Base-by-base conservation (phyloP, 1,140 invertebrate genomes). In the Drosophila bipectinata region DNA sequence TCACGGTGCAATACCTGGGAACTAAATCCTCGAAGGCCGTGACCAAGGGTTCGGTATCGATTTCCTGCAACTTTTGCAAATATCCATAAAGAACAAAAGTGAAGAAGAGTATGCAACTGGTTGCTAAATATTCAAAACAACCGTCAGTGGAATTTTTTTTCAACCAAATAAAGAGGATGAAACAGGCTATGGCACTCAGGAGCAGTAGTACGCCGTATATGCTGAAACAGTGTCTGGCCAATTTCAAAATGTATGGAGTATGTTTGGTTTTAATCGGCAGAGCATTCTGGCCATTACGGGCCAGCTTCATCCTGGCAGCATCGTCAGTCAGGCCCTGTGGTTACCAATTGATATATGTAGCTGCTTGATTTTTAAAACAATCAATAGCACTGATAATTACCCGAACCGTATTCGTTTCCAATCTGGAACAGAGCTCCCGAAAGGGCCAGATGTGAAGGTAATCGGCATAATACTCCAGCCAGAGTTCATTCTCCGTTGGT, bases 1-100 rank as follows among this genome's bases (percentile, higher is more conserved):
- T n/a, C 0, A 87, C 82, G 6, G 82, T 87, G n/a, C 82, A 87
- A n/a, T 71, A 82, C 66, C 52, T 62, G 24, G 82, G 81, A 68
- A 63, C 66, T 0, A 84, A 10, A 0, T 66, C 53, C 7, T 41
- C 32, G 7, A 85, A 77, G 0, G 81, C 57, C 8, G 5, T 2
- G 0, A 30, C 21, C 5, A 85, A 48, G 3, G 18, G 30, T 3
- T 32, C 53, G 3, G 57, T 49, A 8, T 77, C 30, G 10, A 71
- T 64, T 10, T 18, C 49, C 18, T 78, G 68, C 5, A 77, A 6
- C 5, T 59, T 21, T 1, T 47, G 18, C 9, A 76, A 9, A 0
- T 24, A 18, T 0, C 72, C 81, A 1, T 49, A 49, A 5, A 67
- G 0, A 0, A 80, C 7, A n/a, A 87, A 74, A 4, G 30, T 3